phyloP scores from a whole-genome alignment of 2,797 vertebrate species.

The Melanotaenia nigrans region DNA sequence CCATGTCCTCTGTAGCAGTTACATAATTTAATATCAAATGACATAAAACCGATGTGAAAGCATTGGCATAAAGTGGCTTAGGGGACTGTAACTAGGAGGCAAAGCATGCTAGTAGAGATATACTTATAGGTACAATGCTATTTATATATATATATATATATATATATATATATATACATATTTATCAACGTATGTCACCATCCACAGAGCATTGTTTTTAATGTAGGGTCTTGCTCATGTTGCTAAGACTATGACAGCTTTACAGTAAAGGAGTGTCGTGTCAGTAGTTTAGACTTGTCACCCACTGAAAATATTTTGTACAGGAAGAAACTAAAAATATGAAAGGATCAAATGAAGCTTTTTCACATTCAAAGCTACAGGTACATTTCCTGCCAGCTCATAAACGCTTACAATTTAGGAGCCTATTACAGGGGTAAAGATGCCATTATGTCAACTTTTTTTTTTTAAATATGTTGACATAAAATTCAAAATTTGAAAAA shows the following conservation, averaged over 20 bases:
- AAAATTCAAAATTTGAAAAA: neutral
- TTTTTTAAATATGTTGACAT: neutral
- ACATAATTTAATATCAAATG: neutral
- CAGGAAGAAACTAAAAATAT: neutral
- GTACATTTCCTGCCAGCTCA: neutral
- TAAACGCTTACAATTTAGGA: neutral
- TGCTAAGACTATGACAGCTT: neutral
- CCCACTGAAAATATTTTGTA: neutral
- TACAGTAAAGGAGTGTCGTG: neutral
- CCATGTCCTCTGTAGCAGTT: neutral
- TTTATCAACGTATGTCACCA: neutral
- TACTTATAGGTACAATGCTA: too few relatives aligned
- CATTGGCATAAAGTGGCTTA: neutral
- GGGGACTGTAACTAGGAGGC: neutral
- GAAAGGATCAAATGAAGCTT: neutral
- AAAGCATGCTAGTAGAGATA: neutral
- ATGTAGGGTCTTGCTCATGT: neutral
- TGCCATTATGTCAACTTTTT: neutral
- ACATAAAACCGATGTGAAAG: neutral
- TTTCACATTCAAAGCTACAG: neutral
- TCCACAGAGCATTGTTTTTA: neutral
- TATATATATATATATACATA: neutral
- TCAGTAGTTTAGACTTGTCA: neutral
- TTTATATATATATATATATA: too few relatives aligned
- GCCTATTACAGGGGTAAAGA: neutral